Base-by-base conservation (phyloP, 2,888 invertebrate genomes). In the Neria commutata region DNA sequence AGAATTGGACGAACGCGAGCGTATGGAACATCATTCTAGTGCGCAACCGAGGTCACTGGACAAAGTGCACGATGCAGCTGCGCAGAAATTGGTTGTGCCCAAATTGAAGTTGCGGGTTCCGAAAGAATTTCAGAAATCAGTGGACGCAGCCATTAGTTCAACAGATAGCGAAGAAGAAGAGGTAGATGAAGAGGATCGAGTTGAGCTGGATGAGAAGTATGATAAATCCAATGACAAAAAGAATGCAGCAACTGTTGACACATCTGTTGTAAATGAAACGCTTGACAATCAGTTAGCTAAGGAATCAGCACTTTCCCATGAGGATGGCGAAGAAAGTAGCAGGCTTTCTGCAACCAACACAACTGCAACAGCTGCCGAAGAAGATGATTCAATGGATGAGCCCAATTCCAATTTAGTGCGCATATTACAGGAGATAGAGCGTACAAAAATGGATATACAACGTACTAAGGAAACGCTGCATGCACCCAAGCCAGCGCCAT, bases 81-180 rank as follows among this genome's bases (percentile, higher is more conserved):
- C 8, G 2, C 61, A 64, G 33, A 70, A 63, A 62, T 65, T 81
- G 25, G 72, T 80, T 80, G 88, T 88, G 65, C 89, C 88, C 68
- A 90, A 90, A 79, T 82, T 90, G 55, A 90, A 89, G 65, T 83
- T 90, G 23, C 86, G 89, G 77, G 85, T 87, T 66, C 87, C 87
- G 47, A 87, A 86, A 76, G 86, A 86, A 71, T 85, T 86, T 64
- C 81, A 81, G 50, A 81, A 78, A 52, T 76, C 80, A 0, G 79
- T 79, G 17, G 79, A 80, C 62, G 80, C 78, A n/a, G 81, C 75
- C 45, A 68, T 79, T 2, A 79, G 79, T 21, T 78, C 80, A 5
- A 75, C 77, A 0, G 81, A 81, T 25, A 78, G 74, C 50, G 80
- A 78, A 16, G 79, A 77, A 3, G 75, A 77, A n/a, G 66, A 63